phyloP scores from a whole-genome alignment of 2,888 invertebrate species.

The Acleris emargana region DNA sequence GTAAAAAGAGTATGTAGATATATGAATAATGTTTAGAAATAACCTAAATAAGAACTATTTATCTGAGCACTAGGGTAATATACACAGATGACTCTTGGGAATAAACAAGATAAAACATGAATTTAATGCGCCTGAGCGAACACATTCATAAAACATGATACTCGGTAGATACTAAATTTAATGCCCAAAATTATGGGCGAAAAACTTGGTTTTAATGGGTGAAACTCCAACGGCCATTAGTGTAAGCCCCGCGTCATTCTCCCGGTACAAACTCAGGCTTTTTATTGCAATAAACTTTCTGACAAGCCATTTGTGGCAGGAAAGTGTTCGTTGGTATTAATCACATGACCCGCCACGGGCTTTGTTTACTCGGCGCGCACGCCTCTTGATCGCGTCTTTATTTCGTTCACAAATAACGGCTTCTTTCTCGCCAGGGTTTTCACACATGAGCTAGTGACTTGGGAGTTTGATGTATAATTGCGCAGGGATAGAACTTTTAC shows the following conservation, averaged over 20 bases:
- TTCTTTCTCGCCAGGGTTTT: neutral
- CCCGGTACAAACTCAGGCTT: conserved; percentile 68
- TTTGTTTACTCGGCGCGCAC: conserved; percentile 56
- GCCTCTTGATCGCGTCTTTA: conserved; percentile 67
- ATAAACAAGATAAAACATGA: conserved; percentile 27
- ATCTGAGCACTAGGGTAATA: neutral
- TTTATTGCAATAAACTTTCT: conserved; percentile 80
- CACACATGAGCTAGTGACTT: too few species aligned
- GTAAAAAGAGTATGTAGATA: neutral
- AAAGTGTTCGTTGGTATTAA: conserved; percentile 75
- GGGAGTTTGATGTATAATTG: too few species aligned
- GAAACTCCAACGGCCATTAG: conserved; percentile 72
- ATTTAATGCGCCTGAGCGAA: conserved; percentile 29
- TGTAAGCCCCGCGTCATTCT: conserved; percentile 73
- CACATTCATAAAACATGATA: conserved; percentile 36
- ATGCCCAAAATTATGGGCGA: conserved; percentile 50
- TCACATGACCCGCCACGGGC: conserved; percentile 68
- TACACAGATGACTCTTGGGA: conserved; percentile 2
- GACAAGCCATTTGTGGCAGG: conserved; percentile 76
- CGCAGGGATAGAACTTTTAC: too few species aligned
- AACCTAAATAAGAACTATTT: neutral
- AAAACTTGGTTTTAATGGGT: conserved; percentile 65
- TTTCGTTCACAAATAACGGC: conserved; percentile 43
- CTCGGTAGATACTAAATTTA: conserved; percentile 41
- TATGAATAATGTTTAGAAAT: neutral